phyloP scores from a whole-genome alignment of 2,113 vertebrate genomes.

The Emydocephalus ijimae region DNA sequence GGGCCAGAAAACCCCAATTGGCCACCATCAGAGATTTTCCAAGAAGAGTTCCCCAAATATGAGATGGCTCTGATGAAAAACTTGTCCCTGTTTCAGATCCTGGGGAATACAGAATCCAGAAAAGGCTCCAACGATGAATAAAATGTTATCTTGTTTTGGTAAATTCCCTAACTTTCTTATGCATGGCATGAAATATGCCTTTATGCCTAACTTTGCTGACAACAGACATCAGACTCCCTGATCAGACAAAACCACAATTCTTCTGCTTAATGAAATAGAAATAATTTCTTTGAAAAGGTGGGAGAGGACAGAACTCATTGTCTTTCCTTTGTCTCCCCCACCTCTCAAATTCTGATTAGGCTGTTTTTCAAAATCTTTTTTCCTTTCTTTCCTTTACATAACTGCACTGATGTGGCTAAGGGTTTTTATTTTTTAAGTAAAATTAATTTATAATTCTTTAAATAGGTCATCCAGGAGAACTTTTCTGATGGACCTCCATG shows the following conservation, averaged over 20 bases:
- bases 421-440: neutral
- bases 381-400: neutral
- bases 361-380: neutral
- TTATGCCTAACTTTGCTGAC: neutral
- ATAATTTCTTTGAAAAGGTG: neutral
- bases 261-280: neutral
- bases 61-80: neutral
- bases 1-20: neutral
- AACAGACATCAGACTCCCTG: neutral
- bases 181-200: neutral
- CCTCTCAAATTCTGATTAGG: neutral
- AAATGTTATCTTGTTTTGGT: neutral
- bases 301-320: neutral
- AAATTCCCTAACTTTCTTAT: neutral
- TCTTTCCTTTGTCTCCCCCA: neutral
- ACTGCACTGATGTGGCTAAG: neutral
- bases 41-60: neutral
- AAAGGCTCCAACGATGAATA: neutral
- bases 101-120: neutral
- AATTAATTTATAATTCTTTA: neutral
- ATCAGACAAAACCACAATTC: neutral
- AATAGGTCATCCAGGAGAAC: neutral
- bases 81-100: neutral
- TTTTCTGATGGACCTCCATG: neutral
- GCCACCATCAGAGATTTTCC: neutral